Evolutionary conservation across 2,797 vertebrate species (phyloP).

Genomic region (Galago senegalensis): DNA sequence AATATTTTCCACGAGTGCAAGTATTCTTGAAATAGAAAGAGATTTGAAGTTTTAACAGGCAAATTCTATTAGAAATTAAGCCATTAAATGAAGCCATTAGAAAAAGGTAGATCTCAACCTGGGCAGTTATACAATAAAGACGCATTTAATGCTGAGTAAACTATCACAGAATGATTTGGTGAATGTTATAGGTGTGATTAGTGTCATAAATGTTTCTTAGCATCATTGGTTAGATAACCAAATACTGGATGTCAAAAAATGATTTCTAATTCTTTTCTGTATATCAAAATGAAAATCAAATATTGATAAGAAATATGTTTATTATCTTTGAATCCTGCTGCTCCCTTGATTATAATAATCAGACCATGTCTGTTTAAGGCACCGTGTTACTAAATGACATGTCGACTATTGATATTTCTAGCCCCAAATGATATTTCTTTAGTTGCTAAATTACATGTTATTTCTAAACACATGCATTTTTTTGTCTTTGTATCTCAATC

Average conservation of each 20-base stretch:
- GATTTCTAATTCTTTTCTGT: neutral
- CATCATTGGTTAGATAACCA: neutral
- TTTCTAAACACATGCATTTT: neutral
- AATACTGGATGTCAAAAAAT: neutral
- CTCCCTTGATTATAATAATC: neutral
- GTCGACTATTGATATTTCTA: neutral
- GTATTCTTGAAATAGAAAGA: constrained; percentile 66
- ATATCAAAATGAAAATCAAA: constrained; percentile 21
- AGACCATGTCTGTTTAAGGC: neutral
- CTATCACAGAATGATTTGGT: neutral
- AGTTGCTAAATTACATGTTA: neutral
- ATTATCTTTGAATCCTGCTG: neutral
- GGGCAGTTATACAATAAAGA: neutral
- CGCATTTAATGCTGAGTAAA: constrained; percentile 30
- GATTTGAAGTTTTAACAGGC: constrained; percentile 72
- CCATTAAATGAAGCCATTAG: constrained; percentile 67
- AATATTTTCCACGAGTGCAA: constrained; percentile 60
- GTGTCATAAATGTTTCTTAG: neutral
- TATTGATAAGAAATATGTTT: constrained; percentile 21
- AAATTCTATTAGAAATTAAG: neutral
- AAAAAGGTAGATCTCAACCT: constrained; percentile 65
- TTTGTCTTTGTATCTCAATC: neutral
- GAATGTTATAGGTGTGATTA: neutral
- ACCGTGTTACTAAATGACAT: neutral
- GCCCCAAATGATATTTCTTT: neutral